Percentiles rank a stretch among this genome's conserved stretches.
Evolutionary conservation across 2,113 vertebrate species (phyloP).

Genomic region (Prunella fulvescens): DNA sequence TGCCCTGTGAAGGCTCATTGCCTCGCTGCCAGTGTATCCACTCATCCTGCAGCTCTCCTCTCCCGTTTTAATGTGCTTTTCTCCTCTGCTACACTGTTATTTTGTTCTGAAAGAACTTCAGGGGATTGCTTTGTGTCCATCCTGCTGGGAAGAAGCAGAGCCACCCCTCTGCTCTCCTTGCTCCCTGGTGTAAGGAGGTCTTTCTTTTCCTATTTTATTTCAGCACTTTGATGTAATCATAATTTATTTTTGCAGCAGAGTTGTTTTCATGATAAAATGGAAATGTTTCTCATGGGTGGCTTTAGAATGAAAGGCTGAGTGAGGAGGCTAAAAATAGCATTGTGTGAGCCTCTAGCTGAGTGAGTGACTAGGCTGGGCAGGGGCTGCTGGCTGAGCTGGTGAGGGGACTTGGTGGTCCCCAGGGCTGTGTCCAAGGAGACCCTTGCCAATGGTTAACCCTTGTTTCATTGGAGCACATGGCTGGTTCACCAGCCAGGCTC

Average conservation of each 20-base stretch:
- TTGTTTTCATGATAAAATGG: conserved; percentile 51
- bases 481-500: accelerated
- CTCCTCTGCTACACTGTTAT: neutral
- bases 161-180: neutral
- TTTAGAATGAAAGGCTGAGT: conserved; percentile 27
- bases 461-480: accelerated
- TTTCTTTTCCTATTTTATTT: neutral
- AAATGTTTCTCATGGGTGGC: conserved; percentile 39
- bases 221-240: neutral
- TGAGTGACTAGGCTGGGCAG: neutral
- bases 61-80: neutral
- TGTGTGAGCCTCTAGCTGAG: neutral
- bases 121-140: neutral
- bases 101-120: neutral
- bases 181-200: neutral
- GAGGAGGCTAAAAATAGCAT: conserved; percentile 42
- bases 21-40: accelerated
- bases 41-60: neutral
- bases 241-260: conserved; percentile 38
- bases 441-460: neutral
- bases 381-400: neutral
- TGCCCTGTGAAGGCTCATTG: neutral
- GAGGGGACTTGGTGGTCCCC: neutral
- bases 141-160: neutral
- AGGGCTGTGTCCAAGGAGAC: neutral